A percentile compares a stretch with the other conserved stretches of the same genome.
Evolutionary conservation across 2,113 vertebrate genomes (phyloP).

Genomic region (Xenus cinereus): DNA sequence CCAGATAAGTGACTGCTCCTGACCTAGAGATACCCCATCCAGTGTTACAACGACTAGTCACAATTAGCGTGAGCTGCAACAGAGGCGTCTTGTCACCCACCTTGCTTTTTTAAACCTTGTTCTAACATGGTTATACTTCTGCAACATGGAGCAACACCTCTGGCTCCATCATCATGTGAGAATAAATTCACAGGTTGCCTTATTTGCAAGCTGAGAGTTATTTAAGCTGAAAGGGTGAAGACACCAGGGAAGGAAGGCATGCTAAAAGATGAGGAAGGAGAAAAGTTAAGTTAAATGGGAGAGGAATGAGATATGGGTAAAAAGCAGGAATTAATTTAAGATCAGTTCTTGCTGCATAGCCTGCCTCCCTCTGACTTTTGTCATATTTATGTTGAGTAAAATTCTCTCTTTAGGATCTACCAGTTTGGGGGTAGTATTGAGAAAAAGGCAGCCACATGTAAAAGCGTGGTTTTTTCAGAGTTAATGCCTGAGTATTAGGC

Average conservation of each 20-base stretch:
- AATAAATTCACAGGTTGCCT: background rate
- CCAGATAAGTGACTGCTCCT: background rate
- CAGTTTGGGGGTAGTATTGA: accelerated
- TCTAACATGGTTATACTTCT: background rate
- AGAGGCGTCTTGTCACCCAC: background rate
- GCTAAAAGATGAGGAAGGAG: background rate
- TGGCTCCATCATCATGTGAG: background rate
- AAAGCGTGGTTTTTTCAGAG: background rate
- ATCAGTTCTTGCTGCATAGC: background rate
- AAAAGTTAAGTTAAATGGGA: background rate
- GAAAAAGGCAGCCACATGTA: background rate
- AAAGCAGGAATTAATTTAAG: background rate
- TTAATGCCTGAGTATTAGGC: background rate
- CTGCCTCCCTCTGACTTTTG: background rate
- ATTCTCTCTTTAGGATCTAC: background rate
- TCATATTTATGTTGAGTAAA: background rate
- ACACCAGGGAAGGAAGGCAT: background rate
- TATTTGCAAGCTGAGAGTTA: background rate
- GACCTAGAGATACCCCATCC: background rate
- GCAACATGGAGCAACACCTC: background rate
- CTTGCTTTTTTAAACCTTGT: background rate
- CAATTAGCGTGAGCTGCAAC: background rate
- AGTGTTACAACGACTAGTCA: background rate
- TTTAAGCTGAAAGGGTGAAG: background rate
- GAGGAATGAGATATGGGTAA: background rate